phyloP scores from a whole-genome alignment of 2,797 vertebrate species.

The Petrocephalus schoutedeni region DNA sequence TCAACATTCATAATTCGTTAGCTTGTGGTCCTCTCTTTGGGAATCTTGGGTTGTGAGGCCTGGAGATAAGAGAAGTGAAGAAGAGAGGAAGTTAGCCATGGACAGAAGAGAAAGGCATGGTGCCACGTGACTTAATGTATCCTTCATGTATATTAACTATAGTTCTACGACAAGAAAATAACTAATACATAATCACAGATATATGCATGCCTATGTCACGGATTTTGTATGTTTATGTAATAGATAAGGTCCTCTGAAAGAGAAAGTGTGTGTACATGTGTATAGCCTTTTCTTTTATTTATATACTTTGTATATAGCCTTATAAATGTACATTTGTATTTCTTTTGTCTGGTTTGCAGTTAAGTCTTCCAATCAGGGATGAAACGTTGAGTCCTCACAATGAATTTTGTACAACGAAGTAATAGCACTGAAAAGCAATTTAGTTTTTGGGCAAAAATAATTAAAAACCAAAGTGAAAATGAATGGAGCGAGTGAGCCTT shows the following conservation, averaged over 20 bases:
- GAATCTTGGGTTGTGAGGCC: slow-evolving; percentile 54
- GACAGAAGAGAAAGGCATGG: neutral
- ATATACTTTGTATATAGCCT: neutral
- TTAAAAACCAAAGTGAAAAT: neutral
- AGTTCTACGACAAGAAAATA: neutral
- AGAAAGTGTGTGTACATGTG: too few relatives aligned
- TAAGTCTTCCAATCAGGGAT: neutral
- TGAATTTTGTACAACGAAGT: neutral
- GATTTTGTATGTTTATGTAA: neutral
- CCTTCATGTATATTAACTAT: neutral
- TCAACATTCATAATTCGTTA: slow-evolving; percentile 99
- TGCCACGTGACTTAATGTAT: neutral
- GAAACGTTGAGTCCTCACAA: neutral
- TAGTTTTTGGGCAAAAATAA: slow-evolving; percentile 1
- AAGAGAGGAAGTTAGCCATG: slow-evolving; percentile 9
- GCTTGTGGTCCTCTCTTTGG: slow-evolving; percentile 78
- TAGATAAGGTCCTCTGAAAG: neutral
- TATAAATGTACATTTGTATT: neutral
- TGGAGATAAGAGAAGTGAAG: slow-evolving; percentile 49
- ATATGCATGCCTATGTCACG: neutral
- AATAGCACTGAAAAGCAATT: neutral
- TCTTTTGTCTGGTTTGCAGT: neutral
- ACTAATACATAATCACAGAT: neutral
- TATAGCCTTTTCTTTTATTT: neutral
- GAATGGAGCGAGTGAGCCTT: neutral